Percentiles rank a stretch among this genome's conserved stretches.
These are phyloP conservation scores for Congeria kusceri DNA, from an alignment of 2,888 invertebrate genomes.

Conservation along the genomic window DNA sequence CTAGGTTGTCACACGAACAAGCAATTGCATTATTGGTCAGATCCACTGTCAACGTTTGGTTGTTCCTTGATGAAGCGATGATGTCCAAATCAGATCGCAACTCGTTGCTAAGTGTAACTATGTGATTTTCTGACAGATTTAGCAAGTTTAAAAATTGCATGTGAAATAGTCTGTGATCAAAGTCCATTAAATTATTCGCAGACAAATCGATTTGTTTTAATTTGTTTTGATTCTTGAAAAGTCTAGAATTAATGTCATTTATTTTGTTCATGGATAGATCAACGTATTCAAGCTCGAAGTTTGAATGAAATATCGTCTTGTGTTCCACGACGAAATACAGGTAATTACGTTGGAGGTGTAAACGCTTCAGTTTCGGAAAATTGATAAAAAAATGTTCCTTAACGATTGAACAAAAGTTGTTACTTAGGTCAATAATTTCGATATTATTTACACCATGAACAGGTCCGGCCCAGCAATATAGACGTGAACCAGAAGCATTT, in stretches of 20 bases:
- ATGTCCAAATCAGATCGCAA: neutral
- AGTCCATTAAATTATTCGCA: slow-evolving; percentile 18
- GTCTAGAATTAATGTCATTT: slow-evolving; percentile 4
- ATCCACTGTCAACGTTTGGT: slow-evolving; percentile 11
- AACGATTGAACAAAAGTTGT: too few species aligned
- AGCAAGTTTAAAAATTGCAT: slow-evolving; percentile 21
- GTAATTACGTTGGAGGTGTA: slow-evolving; percentile 20
- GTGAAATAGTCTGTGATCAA: slow-evolving; percentile 26
- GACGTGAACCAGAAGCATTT: slow-evolving; percentile 19
- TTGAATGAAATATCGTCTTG: slow-evolving; percentile 16
- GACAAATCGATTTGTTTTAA: slow-evolving; percentile 20
- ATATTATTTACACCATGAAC: slow-evolving; percentile 26
- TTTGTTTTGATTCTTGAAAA: slow-evolving; percentile 20
- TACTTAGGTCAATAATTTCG: slow-evolving; percentile 30
- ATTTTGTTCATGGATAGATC: slow-evolving; percentile 27
- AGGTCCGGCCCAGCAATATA: slow-evolving; percentile 55
- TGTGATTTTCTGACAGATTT: slow-evolving; percentile 13
- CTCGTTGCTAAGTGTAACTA: neutral
- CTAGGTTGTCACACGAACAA: slow-evolving; percentile 32
- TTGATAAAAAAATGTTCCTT: slow-evolving; percentile 15
- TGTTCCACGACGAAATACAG: slow-evolving; percentile 3
- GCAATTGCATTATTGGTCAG: slow-evolving; percentile 12
- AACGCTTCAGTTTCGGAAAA: slow-evolving; percentile 14
- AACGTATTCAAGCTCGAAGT: slow-evolving; percentile 14
- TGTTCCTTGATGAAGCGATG: neutral